phyloP scores from a whole-genome alignment of 2,113 vertebrate species.

The Rissa tridactyla region DNA sequence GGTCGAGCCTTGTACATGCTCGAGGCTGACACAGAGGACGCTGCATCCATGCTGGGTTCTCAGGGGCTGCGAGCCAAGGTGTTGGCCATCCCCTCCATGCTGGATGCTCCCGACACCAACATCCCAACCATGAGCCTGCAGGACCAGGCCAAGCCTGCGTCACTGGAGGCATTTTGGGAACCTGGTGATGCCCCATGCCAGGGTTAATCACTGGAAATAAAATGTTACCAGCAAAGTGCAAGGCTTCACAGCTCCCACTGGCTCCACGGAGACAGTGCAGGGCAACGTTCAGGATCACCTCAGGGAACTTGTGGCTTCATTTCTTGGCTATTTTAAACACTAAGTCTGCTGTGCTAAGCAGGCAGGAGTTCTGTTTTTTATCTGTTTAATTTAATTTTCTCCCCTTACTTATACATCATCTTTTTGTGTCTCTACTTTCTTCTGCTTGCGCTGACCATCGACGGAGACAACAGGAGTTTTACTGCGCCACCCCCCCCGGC shows the following conservation, averaged over 20 bases:
- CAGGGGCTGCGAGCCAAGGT: background rate
- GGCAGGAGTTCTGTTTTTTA: background rate
- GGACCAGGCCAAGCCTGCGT: background rate
- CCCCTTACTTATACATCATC: background rate
- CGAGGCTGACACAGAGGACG: background rate
- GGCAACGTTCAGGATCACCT: background rate
- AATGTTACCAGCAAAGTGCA: background rate
- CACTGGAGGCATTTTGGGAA: background rate
- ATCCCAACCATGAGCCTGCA: rapidly evolving
- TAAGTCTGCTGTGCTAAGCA: background rate
- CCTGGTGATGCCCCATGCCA: background rate
- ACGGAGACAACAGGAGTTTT: background rate
- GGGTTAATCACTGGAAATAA: background rate
- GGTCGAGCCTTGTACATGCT: background rate
- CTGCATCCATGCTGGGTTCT: background rate
- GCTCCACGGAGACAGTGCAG: background rate
- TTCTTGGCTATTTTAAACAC: background rate
- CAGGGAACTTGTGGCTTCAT: background rate
- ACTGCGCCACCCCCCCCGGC: background rate
- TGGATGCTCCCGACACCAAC: background rate
- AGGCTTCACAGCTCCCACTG: background rate
- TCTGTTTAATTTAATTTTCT: background rate
- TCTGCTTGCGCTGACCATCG: background rate
- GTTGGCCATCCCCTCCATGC: background rate
- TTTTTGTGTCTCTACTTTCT: background rate